These are phyloP conservation scores for Mythimna lalbum DNA, from an alignment of 2,888 invertebrate genomes.

Conservation along the genomic window DNA sequence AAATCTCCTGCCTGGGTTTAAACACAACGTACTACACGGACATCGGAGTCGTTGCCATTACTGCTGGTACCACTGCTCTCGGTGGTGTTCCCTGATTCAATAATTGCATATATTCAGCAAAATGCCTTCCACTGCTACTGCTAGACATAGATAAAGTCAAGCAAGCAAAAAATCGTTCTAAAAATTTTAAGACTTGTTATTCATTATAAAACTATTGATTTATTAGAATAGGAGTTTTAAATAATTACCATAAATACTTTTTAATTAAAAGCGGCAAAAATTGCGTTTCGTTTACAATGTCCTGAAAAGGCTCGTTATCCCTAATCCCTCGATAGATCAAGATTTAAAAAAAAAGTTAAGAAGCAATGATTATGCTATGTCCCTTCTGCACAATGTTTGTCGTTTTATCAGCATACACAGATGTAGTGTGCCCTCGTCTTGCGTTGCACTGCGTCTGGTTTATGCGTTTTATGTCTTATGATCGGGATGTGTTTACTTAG, in stretches of 20 bases:
- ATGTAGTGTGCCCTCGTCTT: slow-evolving; percentile 52
- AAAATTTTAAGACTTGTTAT: too few relatives aligned
- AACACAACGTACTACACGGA: too few relatives aligned
- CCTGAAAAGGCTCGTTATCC: too few relatives aligned
- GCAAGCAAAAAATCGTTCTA: not conserved
- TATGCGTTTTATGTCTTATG: slow-evolving; percentile 51
- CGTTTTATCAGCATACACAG: slow-evolving; percentile 26
- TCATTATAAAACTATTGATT: too few relatives aligned
- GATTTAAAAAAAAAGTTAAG: not conserved
- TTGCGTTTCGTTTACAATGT: too few relatives aligned
- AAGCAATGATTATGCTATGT: slow-evolving; percentile 5
- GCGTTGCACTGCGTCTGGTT: slow-evolving; percentile 44
- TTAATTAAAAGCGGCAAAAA: too few relatives aligned
- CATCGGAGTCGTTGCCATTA: too few relatives aligned
- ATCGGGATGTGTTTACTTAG: slow-evolving; percentile 51
- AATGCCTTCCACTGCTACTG: not conserved
- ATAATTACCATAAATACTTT: too few relatives aligned
- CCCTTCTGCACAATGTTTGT: slow-evolving; percentile 35
- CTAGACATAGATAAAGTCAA: not conserved
- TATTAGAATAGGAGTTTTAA: too few relatives aligned
- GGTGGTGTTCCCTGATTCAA: too few relatives aligned
- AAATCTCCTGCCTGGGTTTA: too few relatives aligned
- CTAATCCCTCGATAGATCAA: not conserved
- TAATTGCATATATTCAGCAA: not conserved
- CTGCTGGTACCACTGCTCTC: too few relatives aligned